A percentile compares a stretch with the other conserved stretches of the same genome.
Conservation (phyloP, 1,140 invertebrate species). For the Achroia grisella region DNA sequence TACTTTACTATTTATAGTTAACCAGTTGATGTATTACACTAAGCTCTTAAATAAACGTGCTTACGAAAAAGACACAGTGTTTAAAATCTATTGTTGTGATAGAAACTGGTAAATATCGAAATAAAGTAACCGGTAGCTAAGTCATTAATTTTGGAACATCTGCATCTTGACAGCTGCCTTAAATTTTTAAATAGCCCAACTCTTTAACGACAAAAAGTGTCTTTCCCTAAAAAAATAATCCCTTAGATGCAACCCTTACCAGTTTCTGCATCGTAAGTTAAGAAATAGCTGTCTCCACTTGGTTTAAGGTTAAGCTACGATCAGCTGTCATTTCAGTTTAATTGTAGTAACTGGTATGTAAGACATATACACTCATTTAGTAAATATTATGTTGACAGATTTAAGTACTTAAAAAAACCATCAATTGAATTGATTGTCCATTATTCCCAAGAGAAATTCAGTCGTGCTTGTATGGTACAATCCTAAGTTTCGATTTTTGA, state of each 20-base stretch:
- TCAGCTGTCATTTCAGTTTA: no score
- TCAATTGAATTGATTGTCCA: no score
- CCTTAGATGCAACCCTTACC: slow-evolving; percentile 15
- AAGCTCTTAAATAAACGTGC: not conserved
- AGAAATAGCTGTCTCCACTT: slow-evolving; percentile 1
- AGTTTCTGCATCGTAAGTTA: slow-evolving; percentile 22
- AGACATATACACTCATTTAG: no score
- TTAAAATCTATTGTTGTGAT: slow-evolving; percentile 25
- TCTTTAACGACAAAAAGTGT: slow-evolving; percentile 41
- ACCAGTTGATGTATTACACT: not conserved
- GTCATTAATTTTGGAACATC: slow-evolving; percentile 35
- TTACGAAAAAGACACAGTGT: not conserved
- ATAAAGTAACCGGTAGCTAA: slow-evolving; percentile 21
- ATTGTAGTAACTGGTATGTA: no score
- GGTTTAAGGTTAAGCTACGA: not conserved
- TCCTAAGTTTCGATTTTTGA: no score
- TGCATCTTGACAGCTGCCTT: slow-evolving; percentile 44
- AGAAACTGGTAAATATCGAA: slow-evolving; percentile 18
- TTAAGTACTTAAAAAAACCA: no score
- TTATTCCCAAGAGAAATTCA: no score
- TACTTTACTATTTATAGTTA: no score
- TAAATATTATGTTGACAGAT: no score
- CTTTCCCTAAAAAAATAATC: slow-evolving; percentile 32
- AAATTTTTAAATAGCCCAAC: slow-evolving; percentile 14
- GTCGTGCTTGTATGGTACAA: no score